Evolutionary conservation across 1,140 invertebrate species (phyloP).

Genomic region (Drosophila erecta): DNA sequence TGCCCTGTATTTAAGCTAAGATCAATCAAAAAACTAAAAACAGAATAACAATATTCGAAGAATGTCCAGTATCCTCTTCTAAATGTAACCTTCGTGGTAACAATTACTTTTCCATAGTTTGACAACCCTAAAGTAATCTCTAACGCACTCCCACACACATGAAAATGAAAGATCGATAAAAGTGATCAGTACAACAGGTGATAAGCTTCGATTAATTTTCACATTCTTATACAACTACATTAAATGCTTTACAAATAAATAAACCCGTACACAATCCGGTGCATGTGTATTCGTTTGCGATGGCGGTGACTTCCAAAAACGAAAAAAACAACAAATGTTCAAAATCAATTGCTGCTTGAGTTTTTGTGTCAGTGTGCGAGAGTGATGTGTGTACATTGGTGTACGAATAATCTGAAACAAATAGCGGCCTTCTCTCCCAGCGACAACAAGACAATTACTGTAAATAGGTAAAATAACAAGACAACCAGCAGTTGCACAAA

Average conservation of each 20-base stretch:
- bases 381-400: slow-evolving; percentile 9
- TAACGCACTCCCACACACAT: not conserved
- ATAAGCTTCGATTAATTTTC: slow-evolving; percentile 37
- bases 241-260: slow-evolving; percentile 42
- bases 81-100: not conserved
- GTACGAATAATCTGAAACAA: slow-evolving; percentile 26
- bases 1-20: not conserved
- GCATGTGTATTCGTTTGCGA: slow-evolving; percentile 9
- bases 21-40: not conserved
- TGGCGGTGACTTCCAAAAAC: slow-evolving; percentile 31
- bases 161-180: slow-evolving; percentile 8
- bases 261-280: slow-evolving; percentile 25
- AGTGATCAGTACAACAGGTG: slow-evolving; percentile 29
- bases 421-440: slow-evolving; percentile 57
- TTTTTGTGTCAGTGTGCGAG: slow-evolving; percentile 21
- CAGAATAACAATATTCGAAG: not conserved
- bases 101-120: not conserved
- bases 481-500: slow-evolving; percentile 77
- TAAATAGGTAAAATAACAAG: slow-evolving; percentile 77
- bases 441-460: slow-evolving; percentile 74
- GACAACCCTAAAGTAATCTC: slow-evolving; percentile 13
- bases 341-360: slow-evolving; percentile 18
- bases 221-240: slow-evolving; percentile 16
- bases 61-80: not conserved
- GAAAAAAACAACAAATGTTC: not conserved